phyloP scores from a whole-genome alignment of 1,140 invertebrate genomes.

The Drosophila malerkotliana region DNA sequence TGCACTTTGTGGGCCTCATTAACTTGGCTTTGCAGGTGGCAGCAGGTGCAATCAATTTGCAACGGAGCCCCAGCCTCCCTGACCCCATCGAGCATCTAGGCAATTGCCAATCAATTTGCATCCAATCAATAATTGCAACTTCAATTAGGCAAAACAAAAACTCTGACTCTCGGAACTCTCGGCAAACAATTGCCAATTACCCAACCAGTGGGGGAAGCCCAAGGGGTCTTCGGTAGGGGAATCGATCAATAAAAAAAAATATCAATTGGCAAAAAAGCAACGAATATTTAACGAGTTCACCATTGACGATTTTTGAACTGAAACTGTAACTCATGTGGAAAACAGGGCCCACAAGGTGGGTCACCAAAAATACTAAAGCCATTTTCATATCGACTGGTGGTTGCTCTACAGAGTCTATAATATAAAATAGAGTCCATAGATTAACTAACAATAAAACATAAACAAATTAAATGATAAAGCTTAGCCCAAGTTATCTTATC shows the following conservation, averaged over 20 bases:
- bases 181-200: conserved; percentile 73
- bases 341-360: conserved; percentile 10
- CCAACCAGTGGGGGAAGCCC: background rate
- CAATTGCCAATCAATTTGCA: conserved; percentile 79
- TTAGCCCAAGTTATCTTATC: background rate
- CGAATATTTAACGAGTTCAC: conserved; percentile 51
- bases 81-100: conserved; percentile 18
- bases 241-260: conserved; percentile 54
- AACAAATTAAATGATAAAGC: background rate
- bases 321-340: conserved; percentile 28
- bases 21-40: conserved; percentile 30
- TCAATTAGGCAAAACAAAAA: conserved; percentile 70
- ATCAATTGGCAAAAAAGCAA: conserved; percentile 31
- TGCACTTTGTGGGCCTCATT: conserved; percentile 35
- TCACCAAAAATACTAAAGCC: background rate
- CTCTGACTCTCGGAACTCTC: conserved; percentile 20
- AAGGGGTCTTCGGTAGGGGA: background rate
- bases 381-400: background rate
- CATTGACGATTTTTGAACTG: conserved; percentile 15
- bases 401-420: background rate
- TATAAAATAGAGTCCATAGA: background rate
- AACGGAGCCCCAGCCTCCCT: background rate
- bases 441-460: background rate
- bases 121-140: conserved; percentile 79
- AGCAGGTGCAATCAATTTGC: conserved; percentile 60